Base-by-base conservation (phyloP, 2,888 invertebrate species). In the Orthonevra nobilis region DNA sequence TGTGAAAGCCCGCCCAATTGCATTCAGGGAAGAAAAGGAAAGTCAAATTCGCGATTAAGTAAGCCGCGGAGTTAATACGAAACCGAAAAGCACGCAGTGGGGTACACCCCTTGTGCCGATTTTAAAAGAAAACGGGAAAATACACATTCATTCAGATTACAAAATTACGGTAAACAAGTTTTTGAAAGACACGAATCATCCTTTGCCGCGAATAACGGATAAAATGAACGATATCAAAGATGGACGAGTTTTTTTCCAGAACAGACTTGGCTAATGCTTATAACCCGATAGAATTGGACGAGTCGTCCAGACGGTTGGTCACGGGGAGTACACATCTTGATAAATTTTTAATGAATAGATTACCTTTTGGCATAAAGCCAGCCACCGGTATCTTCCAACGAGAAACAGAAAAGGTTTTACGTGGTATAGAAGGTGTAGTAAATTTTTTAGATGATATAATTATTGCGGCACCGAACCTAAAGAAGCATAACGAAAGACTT, bases 331-430 rank as follows among this genome's bases (percentile, higher is more conserved):
- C 30, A 30, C 86, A 10, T 82, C 83, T 28, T 0, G 38, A n/a
- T 30, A 30, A 87, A 5, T 87, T 79, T 66, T 66, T 52, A 23
- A 83, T 84, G 23, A 83, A 84, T 14, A 81, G 85, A 26, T 64
- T 86, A 23, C 84, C 85, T 30, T 86, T 84, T 81, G 88, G 86
- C 5, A 83, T 86, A 17, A 82, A 84, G 3, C 85, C 86, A 6
- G 83, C 84, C 6, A 83, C 83, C 3, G 84, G 85, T 30, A 86
- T 86, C 72, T 48, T 63, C 48, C 86, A 87, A 61, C 36, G 81
- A 23, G 23, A 23, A 23, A 82, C 86, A 60, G 87, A 86, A 70
- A 60, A 82, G 20, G 52, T 85, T 23, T 63, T 88, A n/a, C 64
- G 66, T 48, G 85, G 84, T 4, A 73, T 83, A 1, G 72, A 83